Evolutionary conservation across 2,113 vertebrate genomes (phyloP).

Genomic region (Muntiacus reevesi): DNA sequence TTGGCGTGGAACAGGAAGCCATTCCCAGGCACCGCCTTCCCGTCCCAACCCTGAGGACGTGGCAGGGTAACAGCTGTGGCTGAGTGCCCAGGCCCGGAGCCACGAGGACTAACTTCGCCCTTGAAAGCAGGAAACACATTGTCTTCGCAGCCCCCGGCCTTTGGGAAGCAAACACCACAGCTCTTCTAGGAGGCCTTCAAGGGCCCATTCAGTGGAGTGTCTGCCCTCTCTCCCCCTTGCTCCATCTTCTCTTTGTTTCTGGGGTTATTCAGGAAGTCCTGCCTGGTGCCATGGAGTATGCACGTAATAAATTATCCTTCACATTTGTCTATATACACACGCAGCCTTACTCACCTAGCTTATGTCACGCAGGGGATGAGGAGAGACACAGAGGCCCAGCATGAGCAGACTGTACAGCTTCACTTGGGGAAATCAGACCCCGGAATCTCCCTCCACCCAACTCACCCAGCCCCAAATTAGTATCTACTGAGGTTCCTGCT

Average conservation of each 20-base stretch:
- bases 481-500: neutral
- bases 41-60: neutral
- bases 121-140: constrained; percentile 32
- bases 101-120: neutral
- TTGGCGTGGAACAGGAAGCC: constrained; percentile 9
- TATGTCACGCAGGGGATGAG: neutral
- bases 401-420: neutral
- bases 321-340: neutral
- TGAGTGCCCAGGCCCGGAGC: neutral
- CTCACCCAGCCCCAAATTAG: neutral
- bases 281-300: neutral
- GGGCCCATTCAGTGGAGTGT: neutral
- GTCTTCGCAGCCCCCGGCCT: neutral
- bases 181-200: neutral
- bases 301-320: neutral
- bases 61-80: neutral
- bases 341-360: neutral
- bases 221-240: neutral
- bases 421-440: neutral
- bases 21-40: neutral
- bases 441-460: neutral
- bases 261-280: neutral
- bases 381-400: neutral
- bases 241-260: neutral
- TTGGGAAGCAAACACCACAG: neutral